Conservation (phyloP, 2,888 invertebrate genomes). For the Ctenicera cuprea region DNA sequence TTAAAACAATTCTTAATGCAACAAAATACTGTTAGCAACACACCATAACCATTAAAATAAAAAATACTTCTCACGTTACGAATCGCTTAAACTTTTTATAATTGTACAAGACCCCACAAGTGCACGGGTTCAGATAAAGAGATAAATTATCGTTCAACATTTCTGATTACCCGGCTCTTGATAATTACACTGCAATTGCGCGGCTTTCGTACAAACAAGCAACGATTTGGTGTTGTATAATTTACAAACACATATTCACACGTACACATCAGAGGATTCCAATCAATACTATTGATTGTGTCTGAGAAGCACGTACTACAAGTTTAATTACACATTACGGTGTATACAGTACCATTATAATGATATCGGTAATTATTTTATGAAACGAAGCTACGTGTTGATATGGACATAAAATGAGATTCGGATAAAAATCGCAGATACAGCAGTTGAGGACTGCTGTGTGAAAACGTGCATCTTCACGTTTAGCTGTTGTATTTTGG, state of each 20-base stretch:
- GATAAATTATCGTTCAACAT: constrained; percentile 22
- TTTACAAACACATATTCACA: constrained; percentile 38
- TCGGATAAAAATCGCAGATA: too few relatives aligned
- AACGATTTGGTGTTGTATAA: constrained; percentile 22
- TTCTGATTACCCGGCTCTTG: constrained; percentile 26
- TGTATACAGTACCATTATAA: background rate
- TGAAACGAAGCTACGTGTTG: background rate
- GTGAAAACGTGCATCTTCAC: too few relatives aligned
- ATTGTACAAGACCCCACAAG: constrained; percentile 1
- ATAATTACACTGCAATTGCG: constrained; percentile 29
- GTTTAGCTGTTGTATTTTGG: too few relatives aligned
- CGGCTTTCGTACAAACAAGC: constrained; percentile 10
- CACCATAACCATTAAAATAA: too few relatives aligned
- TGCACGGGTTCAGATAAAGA: constrained; percentile 10
- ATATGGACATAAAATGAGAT: background rate
- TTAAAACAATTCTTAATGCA: too few relatives aligned
- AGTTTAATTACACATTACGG: constrained; percentile 10
- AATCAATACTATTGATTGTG: constrained; percentile 17
- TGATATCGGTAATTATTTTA: background rate
- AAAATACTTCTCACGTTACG: background rate
- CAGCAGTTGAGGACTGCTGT: too few relatives aligned
- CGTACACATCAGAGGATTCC: constrained; percentile 24
- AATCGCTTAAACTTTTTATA: background rate
- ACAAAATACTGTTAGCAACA: too few relatives aligned
- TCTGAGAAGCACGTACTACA: background rate